Percentiles rank a stretch among this genome's conserved stretches.
These are phyloP conservation scores for Catotricha subobsoleta DNA, from an alignment of 2,888 invertebrate species.

Conservation along the genomic window DNA sequence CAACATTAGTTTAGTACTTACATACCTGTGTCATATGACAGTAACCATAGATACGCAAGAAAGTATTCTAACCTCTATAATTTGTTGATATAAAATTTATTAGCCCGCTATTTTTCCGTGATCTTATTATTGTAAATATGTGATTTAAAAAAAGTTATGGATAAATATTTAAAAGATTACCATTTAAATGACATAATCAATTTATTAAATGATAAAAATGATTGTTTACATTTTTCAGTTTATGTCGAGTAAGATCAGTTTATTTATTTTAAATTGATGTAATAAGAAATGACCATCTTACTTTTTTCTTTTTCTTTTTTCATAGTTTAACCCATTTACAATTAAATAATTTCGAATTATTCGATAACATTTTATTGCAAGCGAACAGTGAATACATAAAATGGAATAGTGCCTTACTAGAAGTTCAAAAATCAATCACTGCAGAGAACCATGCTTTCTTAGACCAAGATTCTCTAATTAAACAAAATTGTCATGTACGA, in stretches of 20 bases:
- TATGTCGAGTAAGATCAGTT: background rate
- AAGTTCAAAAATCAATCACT: conserved; percentile 38
- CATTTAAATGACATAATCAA: conserved; percentile 41
- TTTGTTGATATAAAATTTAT: too few relatives aligned
- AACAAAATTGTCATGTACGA: conserved; percentile 49
- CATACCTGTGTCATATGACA: too few relatives aligned
- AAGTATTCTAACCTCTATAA: too few relatives aligned
- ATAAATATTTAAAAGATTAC: conserved; percentile 39
- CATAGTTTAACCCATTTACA: conserved; percentile 11
- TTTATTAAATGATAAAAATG: conserved; percentile 42
- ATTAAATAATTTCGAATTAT: conserved; percentile 43
- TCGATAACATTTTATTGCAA: conserved; percentile 44
- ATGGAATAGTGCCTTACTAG: conserved; percentile 42
- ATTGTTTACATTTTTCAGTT: conserved; percentile 16
- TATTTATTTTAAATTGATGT: background rate
- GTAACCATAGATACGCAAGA: too few relatives aligned
- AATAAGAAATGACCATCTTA: background rate
- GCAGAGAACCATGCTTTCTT: conserved; percentile 24
- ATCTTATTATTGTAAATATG: too few relatives aligned
- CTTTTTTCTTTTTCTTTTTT: background rate
- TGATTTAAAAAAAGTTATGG: conserved; percentile 13
- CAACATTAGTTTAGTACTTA: too few relatives aligned
- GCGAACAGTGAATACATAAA: conserved; percentile 42
- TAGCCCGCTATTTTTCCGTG: too few relatives aligned
- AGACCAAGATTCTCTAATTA: conserved; percentile 28